These are phyloP conservation scores for Notodonta ziczac DNA, from an alignment of 2,888 invertebrate species.

Conservation along the genomic window DNA sequence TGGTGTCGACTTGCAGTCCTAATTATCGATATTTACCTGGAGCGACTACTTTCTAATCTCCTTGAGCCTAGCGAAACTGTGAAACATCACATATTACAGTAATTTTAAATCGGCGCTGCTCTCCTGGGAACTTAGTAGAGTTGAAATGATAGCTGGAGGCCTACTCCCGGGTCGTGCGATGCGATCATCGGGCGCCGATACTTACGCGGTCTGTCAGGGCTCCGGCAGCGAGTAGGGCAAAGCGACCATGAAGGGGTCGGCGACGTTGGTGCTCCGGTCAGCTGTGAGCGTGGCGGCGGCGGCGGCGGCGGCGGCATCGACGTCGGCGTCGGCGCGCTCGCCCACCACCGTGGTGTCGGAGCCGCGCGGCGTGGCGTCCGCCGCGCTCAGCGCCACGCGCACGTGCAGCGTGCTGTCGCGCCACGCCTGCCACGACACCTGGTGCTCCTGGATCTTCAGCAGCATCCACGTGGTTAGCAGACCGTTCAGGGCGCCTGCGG, in stretches of 20 bases:
- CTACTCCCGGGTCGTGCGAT: neutral
- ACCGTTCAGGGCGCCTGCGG: slow-evolving; percentile 73
- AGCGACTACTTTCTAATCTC: too few relatives aligned
- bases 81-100: too few relatives aligned
- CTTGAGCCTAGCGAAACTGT: too few relatives aligned
- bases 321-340: slow-evolving; percentile 15
- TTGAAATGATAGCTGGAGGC: too few relatives aligned
- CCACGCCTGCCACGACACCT: slow-evolving; percentile 77
- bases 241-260: slow-evolving; percentile 71
- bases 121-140: too few relatives aligned
- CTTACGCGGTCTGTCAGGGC: slow-evolving; percentile 23
- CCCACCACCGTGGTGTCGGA: slow-evolving; percentile 53
- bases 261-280: slow-evolving; percentile 61
- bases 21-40: too few relatives aligned
- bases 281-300: slow-evolving; percentile 35
- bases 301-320: neutral
- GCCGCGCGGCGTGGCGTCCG: slow-evolving; percentile 35
- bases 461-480: slow-evolving; percentile 80
- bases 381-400: slow-evolving; percentile 65
- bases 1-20: too few relatives aligned
- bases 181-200: too few relatives aligned
- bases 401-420: slow-evolving; percentile 77
- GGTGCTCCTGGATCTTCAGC: slow-evolving; percentile 80
- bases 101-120: too few relatives aligned
- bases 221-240: slow-evolving; percentile 54